Percentiles rank a stretch among this genome's conserved stretches.
Conservation (phyloP, 2,113 vertebrate genomes). For the Malurus elegans region DNA sequence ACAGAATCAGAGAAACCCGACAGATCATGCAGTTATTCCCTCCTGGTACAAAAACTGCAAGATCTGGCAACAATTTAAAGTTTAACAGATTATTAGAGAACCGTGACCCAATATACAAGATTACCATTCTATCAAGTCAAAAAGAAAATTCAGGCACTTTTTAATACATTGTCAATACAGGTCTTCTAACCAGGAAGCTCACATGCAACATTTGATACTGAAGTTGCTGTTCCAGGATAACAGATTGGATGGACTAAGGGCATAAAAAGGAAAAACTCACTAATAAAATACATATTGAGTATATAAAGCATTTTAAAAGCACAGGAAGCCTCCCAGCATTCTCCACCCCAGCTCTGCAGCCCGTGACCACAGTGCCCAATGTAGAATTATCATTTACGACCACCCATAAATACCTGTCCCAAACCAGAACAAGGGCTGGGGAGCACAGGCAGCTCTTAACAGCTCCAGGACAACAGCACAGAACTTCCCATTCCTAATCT, state of each 20-base stretch:
- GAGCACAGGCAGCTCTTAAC: neutral
- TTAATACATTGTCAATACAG: neutral
- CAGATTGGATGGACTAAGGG: neutral
- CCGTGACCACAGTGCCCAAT: neutral
- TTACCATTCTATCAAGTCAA: neutral
- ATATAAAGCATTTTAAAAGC: neutral
- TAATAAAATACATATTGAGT: neutral
- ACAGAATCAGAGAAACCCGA: neutral
- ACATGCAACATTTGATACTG: neutral
- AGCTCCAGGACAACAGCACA: neutral
- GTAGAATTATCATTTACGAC: neutral
- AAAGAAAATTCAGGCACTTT: neutral
- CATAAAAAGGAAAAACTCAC: neutral
- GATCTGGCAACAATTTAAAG: neutral
- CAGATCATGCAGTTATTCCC: neutral
- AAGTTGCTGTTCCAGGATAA: neutral
- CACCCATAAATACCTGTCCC: neutral
- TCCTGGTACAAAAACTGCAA: neutral
- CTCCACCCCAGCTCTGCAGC: neutral
- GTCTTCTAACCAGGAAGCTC: neutral
- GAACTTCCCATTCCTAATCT: neutral
- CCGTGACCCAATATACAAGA: neutral
- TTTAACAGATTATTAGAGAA: neutral
- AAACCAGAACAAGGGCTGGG: neutral
- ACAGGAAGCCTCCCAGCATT: neutral